These are phyloP conservation scores for Chaetophractus vellerosus DNA, from an alignment of 2,797 vertebrate genomes.

Conservation along the genomic window DNA sequence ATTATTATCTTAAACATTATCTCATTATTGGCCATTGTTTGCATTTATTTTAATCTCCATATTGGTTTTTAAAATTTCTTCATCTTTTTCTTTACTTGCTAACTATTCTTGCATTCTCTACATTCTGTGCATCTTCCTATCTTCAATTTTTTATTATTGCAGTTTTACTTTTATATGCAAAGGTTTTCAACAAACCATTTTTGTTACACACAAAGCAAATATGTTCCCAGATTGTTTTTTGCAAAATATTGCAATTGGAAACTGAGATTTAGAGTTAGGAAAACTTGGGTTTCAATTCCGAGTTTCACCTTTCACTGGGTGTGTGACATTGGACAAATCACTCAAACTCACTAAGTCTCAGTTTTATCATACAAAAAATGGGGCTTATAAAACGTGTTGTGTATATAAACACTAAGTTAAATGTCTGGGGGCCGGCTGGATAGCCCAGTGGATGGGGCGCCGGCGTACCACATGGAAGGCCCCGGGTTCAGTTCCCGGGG, in stretches of 20 bases:
- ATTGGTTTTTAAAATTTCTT: not conserved
- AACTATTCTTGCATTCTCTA: not conserved
- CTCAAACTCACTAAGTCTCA: not conserved
- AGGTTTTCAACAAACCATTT: not conserved
- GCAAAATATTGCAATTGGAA: not conserved
- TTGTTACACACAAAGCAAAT: slow-evolving; percentile 40
- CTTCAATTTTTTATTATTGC: not conserved
- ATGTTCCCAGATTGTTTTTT: not conserved
- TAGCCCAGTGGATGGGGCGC: too few relatives aligned
- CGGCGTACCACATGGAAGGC: too few relatives aligned
- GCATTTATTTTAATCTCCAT: not conserved
- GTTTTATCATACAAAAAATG: not conserved
- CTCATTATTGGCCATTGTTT: not conserved
- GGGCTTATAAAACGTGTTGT: not conserved
- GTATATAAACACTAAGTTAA: not conserved
- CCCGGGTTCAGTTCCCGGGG: too few relatives aligned
- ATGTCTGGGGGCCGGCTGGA: too few relatives aligned
- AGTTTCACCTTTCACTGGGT: not conserved
- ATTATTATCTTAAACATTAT: slow-evolving; percentile 30
- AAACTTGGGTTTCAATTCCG: not conserved
- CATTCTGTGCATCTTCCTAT: not conserved
- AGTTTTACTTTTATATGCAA: slow-evolving; percentile 10
- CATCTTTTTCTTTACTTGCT: slow-evolving; percentile 24
- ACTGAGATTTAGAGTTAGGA: not conserved
- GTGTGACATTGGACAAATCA: not conserved